Evolutionary conservation across 2,113 vertebrate species (phyloP).

Genomic region (Gymnarchus niloticus): DNA sequence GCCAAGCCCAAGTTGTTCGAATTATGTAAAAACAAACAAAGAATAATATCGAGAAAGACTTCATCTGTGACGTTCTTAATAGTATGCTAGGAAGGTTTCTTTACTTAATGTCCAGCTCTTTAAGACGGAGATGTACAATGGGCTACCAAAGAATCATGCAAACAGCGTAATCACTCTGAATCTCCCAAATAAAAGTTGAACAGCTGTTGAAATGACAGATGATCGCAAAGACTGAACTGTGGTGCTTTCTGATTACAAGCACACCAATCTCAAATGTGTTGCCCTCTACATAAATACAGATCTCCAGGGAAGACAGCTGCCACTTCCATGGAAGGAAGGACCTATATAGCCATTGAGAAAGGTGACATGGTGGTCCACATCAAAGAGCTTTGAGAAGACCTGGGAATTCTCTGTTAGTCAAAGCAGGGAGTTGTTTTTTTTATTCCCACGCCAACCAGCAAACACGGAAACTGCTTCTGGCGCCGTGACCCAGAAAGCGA

Average conservation of each 20-base stretch:
- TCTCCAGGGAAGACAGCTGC: not conserved
- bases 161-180: constrained; percentile 44
- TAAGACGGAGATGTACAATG: not conserved
- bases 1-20: not conserved
- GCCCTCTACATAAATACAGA: not conserved
- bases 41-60: not conserved
- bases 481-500: constrained; percentile 9
- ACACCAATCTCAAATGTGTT: not conserved
- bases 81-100: not conserved
- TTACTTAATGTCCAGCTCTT: not conserved
- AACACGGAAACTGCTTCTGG: constrained; percentile 6
- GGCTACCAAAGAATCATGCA: constrained; percentile 31
- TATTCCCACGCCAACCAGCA: not conserved
- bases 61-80: not conserved
- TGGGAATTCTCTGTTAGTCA: not conserved
- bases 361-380: not conserved
- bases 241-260: not conserved
- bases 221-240: constrained; percentile 15
- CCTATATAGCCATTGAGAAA: not conserved
- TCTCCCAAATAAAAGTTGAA: constrained; percentile 50
- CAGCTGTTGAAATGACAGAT: constrained; percentile 52
- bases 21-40: not conserved
- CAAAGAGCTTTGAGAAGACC: not conserved
- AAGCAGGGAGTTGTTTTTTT: not conserved
- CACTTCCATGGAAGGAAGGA: not conserved